A percentile compares a stretch with the other conserved stretches of the same genome.
Conservation (phyloP, 2,797 vertebrate species). For the Rhinichthys osculus region DNA sequence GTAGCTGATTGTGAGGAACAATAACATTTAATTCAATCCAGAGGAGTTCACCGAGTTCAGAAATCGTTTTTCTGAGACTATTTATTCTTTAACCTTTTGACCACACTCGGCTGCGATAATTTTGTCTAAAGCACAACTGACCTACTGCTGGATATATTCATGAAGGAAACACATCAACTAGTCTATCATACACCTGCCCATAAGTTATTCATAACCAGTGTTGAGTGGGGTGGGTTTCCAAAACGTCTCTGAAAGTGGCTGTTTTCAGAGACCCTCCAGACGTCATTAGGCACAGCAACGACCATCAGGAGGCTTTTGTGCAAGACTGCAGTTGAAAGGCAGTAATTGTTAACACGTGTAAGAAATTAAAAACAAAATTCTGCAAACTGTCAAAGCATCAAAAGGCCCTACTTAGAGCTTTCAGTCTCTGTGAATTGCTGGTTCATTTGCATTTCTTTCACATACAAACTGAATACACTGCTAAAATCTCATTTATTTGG, state of each 20-base stretch:
- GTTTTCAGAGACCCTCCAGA: slow-evolving; percentile 12
- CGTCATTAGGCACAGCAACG: slow-evolving; percentile 3
- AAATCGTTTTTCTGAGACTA: not conserved
- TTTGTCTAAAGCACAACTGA: not conserved
- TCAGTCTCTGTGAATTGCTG: slow-evolving; percentile 4
- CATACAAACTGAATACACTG: slow-evolving; percentile 19
- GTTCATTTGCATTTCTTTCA: slow-evolving; percentile 30
- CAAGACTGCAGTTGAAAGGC: slow-evolving; percentile 21
- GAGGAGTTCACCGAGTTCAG: not conserved
- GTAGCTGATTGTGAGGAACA: not conserved
- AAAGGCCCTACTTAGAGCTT: slow-evolving; percentile 31
- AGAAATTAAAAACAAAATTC: slow-evolving; percentile 34
- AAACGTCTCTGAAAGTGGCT: slow-evolving; percentile 1
- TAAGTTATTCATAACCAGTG: slow-evolving; percentile 27
- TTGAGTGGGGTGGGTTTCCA: not conserved
- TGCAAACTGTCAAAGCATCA: slow-evolving; percentile 36
- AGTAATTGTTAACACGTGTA: slow-evolving; percentile 30
- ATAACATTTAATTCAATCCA: not conserved
- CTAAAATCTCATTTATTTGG: not conserved
- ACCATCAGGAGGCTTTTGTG: slow-evolving; percentile 33
- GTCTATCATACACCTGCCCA: not conserved
- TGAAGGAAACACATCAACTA: not conserved
- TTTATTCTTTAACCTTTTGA: not conserved
- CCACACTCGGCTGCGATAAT: not conserved
- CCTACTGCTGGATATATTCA: slow-evolving; percentile 6